phyloP scores from a whole-genome alignment of 2,113 vertebrate genomes.

The Zapus hudsonius region DNA sequence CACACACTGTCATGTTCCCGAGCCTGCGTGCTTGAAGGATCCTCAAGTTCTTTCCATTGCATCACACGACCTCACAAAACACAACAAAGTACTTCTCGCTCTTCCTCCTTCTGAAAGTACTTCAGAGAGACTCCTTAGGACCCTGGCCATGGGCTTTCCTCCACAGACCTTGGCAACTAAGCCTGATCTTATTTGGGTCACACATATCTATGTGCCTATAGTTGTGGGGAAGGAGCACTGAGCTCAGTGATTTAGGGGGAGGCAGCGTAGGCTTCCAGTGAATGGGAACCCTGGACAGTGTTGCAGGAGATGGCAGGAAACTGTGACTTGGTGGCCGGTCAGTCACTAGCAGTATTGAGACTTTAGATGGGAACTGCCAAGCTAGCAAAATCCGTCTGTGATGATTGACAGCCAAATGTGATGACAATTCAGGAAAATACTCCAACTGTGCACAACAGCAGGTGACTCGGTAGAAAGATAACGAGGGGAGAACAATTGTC shows the following conservation, averaged over 20 bases:
- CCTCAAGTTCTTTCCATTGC: constrained; percentile 31
- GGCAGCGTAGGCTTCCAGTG: constrained; percentile 84
- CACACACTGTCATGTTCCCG: constrained; percentile 82
- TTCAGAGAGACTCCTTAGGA: constrained; percentile 63
- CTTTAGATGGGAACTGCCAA: constrained; percentile 81
- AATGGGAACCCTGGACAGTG: constrained; percentile 87
- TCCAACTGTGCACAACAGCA: constrained; percentile 55
- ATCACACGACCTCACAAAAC: not conserved
- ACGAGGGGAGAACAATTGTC: constrained; percentile 39
- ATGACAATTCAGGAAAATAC: constrained; percentile 67
- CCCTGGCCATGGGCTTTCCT: constrained; percentile 56
- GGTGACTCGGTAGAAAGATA: constrained; percentile 60
- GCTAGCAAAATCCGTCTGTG: constrained; percentile 76
- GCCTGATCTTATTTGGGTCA: constrained; percentile 49
- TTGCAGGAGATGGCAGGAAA: constrained; percentile 86
- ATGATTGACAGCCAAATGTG: constrained; percentile 71
- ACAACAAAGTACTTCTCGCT: not conserved
- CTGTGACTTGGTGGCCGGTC: constrained; percentile 87
- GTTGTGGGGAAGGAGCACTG: constrained; percentile 60
- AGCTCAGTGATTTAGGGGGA: constrained; percentile 80
- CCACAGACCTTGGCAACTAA: constrained; percentile 57
- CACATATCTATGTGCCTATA: not conserved
- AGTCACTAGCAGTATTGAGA: constrained; percentile 81
- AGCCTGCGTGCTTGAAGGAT: constrained; percentile 82
- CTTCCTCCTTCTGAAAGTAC: constrained; percentile 4